phyloP scores from a whole-genome alignment of 2,888 invertebrate species.

The Omphaloscelis lunosa region DNA sequence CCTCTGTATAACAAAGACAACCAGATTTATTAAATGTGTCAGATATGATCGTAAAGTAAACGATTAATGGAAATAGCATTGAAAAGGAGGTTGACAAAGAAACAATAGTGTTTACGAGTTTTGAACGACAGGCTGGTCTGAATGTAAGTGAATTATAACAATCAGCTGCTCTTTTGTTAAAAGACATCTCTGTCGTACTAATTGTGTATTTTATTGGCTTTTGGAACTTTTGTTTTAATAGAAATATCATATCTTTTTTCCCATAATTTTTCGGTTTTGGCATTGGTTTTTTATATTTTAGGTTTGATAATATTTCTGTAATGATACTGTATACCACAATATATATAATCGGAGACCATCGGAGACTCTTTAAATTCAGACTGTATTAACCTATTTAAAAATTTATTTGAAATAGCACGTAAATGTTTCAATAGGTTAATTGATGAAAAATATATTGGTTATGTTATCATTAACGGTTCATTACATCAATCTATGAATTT shows the following conservation, averaged over 20 bases:
- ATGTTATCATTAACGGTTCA: neutral
- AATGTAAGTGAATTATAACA: slow-evolving; percentile 74
- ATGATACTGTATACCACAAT: neutral
- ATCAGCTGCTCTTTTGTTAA: slow-evolving; percentile 73
- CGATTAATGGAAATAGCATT: slow-evolving; percentile 81
- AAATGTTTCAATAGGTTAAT: neutral
- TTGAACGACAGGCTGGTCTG: slow-evolving; percentile 74
- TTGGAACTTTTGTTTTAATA: slow-evolving; percentile 12
- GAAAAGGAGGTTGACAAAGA: slow-evolving; percentile 79
- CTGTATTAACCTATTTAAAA: neutral
- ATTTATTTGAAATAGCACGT: neutral
- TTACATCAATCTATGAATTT: neutral
- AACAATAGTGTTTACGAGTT: slow-evolving; percentile 80
- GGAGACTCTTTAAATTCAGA: neutral
- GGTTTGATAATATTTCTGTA: neutral
- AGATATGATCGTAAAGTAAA: slow-evolving; percentile 81
- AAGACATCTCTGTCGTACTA: slow-evolving; percentile 36
- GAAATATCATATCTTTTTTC: neutral
- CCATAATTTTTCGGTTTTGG: too few species aligned
- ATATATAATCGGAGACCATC: neutral
- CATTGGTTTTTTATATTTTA: neutral
- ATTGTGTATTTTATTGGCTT: slow-evolving; percentile 30
- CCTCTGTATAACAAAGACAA: slow-evolving; percentile 43
- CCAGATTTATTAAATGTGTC: slow-evolving; percentile 67
- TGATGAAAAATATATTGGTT: neutral